phyloP scores from a whole-genome alignment of 2,888 invertebrate genomes.

The Perdita meconis region DNA sequence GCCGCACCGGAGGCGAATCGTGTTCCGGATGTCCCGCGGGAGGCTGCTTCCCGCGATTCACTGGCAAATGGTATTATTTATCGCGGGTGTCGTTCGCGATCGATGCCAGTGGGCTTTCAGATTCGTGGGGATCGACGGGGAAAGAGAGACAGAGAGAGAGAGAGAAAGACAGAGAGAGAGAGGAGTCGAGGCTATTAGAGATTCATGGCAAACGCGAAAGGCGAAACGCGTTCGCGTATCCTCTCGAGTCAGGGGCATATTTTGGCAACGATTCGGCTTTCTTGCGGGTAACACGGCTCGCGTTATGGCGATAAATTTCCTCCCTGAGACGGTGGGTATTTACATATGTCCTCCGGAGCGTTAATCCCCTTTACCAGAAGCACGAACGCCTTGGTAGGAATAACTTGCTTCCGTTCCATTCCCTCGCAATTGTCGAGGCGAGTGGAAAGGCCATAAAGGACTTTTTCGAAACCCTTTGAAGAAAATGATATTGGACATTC shows the following conservation, averaged over 20 bases:
- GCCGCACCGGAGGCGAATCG: conserved; percentile 19
- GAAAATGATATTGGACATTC: too few relatives aligned
- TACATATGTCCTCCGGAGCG: conserved; percentile 22
- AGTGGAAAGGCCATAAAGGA: background rate
- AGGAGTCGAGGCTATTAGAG: conserved; percentile 15
- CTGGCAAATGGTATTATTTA: conserved; percentile 48
- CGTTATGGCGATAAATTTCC: conserved; percentile 22
- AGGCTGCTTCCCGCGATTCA: conserved; percentile 31
- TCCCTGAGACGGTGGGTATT: conserved; percentile 7
- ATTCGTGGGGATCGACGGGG: conserved; percentile 15
- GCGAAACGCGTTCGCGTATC: background rate
- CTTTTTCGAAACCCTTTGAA: too few relatives aligned
- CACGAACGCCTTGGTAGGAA: background rate
- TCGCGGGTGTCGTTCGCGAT: conserved; percentile 26
- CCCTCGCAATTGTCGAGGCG: background rate
- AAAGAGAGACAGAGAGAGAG: too few relatives aligned
- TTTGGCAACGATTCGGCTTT: conserved; percentile 19
- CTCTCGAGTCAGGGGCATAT: background rate
- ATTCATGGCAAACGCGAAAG: conserved; percentile 25
- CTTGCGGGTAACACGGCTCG: background rate
- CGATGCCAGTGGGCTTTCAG: conserved; percentile 18
- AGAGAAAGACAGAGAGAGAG: too few relatives aligned
- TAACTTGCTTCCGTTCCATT: conserved; percentile 16
- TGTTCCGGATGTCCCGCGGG: conserved; percentile 32
- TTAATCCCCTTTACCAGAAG: background rate